Percentiles rank a stretch among this genome's conserved stretches.
Conservation (phyloP, 1,140 invertebrate genomes). For the Lasioglossum albipes region DNA sequence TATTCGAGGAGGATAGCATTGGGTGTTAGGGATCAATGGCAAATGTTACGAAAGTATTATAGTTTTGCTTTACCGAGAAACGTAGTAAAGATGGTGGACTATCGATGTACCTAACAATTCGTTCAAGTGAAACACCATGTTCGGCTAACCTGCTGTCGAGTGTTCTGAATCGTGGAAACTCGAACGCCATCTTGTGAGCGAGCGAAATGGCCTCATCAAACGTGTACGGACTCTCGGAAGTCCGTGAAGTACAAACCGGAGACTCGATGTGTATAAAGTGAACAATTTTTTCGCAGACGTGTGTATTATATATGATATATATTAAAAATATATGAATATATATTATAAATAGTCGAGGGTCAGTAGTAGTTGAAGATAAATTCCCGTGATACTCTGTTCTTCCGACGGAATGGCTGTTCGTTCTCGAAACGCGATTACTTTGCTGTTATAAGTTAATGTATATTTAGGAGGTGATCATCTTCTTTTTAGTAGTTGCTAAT, state of each 20-base stretch:
- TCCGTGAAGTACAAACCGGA: constrained; percentile 61
- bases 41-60: neutral
- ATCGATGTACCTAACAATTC: neutral
- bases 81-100: neutral
- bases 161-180: neutral
- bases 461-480: neutral
- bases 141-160: neutral
- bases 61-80: neutral
- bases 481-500: neutral
- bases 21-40: neutral
- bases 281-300: constrained; percentile 6
- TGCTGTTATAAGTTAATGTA: neutral
- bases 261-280: constrained; percentile 54
- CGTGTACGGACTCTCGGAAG: neutral
- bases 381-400: neutral
- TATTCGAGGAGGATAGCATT: neutral
- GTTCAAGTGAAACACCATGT: neutral
- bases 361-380: constrained; percentile 14
- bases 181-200: neutral
- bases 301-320: constrained; percentile 58
- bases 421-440: neutral
- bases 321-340: neutral
- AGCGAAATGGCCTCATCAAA: neutral
- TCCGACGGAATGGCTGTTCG: neutral
- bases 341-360: constrained; percentile 45